Evolutionary conservation across 2,113 vertebrate genomes (phyloP).

Genomic region (Machaerirhynchus nigripectus): DNA sequence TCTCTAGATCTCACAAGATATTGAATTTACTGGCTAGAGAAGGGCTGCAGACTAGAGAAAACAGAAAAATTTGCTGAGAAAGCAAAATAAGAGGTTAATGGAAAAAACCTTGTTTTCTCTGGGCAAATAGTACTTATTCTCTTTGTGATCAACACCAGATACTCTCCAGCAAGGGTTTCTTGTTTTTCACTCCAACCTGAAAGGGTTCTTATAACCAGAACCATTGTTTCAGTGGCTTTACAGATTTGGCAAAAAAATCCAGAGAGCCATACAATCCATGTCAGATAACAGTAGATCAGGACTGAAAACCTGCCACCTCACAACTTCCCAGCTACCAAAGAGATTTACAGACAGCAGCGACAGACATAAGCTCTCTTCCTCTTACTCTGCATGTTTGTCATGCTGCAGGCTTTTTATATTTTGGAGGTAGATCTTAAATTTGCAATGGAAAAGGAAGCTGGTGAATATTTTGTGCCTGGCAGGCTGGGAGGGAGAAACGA

Average conservation of each 20-base stretch:
- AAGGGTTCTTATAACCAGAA: not conserved
- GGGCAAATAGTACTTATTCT: constrained; percentile 18
- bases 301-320: not conserved
- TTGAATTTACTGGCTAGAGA: constrained; percentile 50
- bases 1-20: constrained; percentile 51
- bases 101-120: constrained; percentile 46
- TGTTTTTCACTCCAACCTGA: not conserved
- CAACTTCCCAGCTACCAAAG: not conserved
- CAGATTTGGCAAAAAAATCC: not conserved
- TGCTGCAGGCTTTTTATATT: not conserved
- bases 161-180: not conserved
- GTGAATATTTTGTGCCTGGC: not conserved
- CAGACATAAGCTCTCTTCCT: not conserved
- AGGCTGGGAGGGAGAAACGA: not conserved
- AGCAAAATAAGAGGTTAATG: constrained; percentile 46
- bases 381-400: not conserved
- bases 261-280: not conserved
- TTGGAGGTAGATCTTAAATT: not conserved
- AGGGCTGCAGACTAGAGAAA: constrained; percentile 50
- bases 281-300: not conserved
- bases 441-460: not conserved
- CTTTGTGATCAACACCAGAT: constrained; percentile 48
- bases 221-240: not conserved
- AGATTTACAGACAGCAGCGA: not conserved
- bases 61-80: constrained; percentile 55